Conservation (phyloP, 2,797 vertebrate species). For the Tokudaia muenninki region DNA sequence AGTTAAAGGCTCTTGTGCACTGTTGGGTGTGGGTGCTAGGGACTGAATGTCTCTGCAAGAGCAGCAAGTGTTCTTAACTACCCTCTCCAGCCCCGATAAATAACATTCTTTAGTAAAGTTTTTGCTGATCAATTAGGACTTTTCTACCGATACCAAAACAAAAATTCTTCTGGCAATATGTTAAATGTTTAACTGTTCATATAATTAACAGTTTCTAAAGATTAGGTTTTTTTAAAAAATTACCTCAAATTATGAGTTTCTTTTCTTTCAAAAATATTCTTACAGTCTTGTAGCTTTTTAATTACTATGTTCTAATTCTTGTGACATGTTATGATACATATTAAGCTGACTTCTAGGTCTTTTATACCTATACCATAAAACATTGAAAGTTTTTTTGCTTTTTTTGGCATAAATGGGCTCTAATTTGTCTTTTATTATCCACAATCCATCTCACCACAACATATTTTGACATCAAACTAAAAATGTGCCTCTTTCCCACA, state of each 20-base stretch:
- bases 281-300: background rate
- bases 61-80: background rate
- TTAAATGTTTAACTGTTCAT: background rate
- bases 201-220: slow-evolving; percentile 42
- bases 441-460: background rate
- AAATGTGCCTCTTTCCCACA: slow-evolving; percentile 2
- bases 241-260: background rate
- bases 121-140: background rate
- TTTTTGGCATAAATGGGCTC: background rate
- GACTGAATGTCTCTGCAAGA: background rate
- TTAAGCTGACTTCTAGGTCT: background rate
- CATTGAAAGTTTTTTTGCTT: background rate
- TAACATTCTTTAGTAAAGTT: background rate
- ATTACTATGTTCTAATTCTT: slow-evolving; percentile 41
- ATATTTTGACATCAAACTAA: background rate
- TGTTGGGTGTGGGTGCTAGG: background rate
- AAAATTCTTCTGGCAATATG: background rate
- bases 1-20: background rate
- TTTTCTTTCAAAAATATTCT: slow-evolving; percentile 6
- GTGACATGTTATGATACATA: slow-evolving; percentile 10
- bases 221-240: slow-evolving; percentile 9
- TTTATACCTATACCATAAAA: background rate
- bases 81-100: background rate
- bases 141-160: background rate
- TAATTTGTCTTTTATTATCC: background rate